Evolutionary conservation across 1,140 invertebrate species (phyloP), one percentile per base, ranked within the genome.

Genomic region (Sitodiplosis mosellana): DNA sequence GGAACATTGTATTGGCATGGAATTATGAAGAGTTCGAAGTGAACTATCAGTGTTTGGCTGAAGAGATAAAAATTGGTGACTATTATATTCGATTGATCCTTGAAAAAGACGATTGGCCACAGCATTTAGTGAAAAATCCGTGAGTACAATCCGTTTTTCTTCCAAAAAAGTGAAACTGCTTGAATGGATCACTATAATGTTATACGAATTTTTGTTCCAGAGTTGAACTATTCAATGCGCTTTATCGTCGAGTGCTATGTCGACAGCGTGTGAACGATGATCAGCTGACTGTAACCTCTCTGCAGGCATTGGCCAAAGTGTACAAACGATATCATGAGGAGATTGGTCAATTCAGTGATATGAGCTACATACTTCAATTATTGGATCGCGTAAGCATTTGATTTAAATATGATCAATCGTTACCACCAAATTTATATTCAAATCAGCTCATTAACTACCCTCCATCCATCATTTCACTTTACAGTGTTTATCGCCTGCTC

Each of bases 11-110:
- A 14, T 89, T 95, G 1, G 85, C 90, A 0, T 99, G 96, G 96
- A 99, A 99, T 72, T 89, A 98, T 70, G 76, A 83, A 44, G 96
- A 99, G 69, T 93, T 97, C 63, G 90, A 96, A 70, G 79, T 95
- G 2, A 77, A 80, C 51, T 99, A 99, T 70, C 76, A 81, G 55
- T 93, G 90, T 61, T 72, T 99, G 37, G 78, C 82, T 49, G 91
- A 98, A 57, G 95, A 99, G 70, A 89, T 99, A 33, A 90, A 88
- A 71, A 96, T 99, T 59, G 94, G 95, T 22, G 93, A 98, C 67
- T 99, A 99, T 70, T 99, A 97, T 64, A 74, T 99, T 53, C 73
- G 94, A 49, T 69, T 99, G 53, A 70, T 99, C 48, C 69, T 99
- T 19, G 92, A 97, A 67, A 88, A 93, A 67, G 78, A 86, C 58